Evolutionary conservation across 23 tunicate species (phyloP), one percentile per base, ranked within the genome.

Genomic region (Ascidia mentula): DNA sequence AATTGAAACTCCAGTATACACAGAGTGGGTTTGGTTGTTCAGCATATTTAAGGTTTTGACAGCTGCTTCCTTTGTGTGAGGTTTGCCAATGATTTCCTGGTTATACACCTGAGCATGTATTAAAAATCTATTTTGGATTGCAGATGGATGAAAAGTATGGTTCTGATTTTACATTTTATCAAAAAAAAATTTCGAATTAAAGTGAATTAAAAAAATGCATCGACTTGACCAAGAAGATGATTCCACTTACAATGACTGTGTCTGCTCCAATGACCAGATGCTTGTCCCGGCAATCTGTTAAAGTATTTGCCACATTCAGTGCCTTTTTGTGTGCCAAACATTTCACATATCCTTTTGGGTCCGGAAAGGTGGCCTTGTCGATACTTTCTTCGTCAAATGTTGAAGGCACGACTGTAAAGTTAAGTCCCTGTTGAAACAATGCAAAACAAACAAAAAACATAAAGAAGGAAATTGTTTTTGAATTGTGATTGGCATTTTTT

Each of bases 331-430:
- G 79, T 18, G 98, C 98, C 38, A 93, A 34, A 31, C 32, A 31
- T 37, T 81, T 75, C 33, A 93, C 89, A 77, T 83, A 93, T 18
- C 84, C 82, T 45, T 31, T 37, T 30, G 98, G 87, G 28, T 75
- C 77, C 31, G 36, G 34, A 72, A 80, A 84, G 0, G 79, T 69
- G 20, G 46, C 45, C 80, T 88, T 79, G 45, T 82, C 71, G 37
- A 93, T 75, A 5, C 71, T 60, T 83, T 93, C 98, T 83, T 93
- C 98, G 77, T 93, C 87, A 73, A 88, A 93, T 26, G 89, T 59
- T 38, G 98, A 88, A 7, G 98, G 84, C 18, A 69, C 22, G 6
- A 90, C 78, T 13, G 42, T 31, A 72, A 87, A 92, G 0, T 78
- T 73, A 24, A 92, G 69, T 20, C 92, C 97, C 97, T 92, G 84